Base-by-base conservation (phyloP, 2,113 vertebrate species). In the Perca flavescens region DNA sequence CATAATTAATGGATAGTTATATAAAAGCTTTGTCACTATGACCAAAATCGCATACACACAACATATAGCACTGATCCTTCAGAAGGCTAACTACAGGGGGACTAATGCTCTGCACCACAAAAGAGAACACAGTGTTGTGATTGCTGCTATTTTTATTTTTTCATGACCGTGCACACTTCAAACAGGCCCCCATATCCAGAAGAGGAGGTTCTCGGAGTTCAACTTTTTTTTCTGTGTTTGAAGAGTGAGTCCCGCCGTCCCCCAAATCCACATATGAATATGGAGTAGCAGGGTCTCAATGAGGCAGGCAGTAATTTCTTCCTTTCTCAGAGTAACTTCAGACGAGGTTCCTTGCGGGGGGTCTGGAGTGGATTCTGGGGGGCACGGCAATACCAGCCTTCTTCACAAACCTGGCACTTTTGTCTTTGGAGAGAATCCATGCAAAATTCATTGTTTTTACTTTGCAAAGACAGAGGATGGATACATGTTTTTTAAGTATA, bases 401-500 rank as follows among this genome's bases (percentile, higher is more conserved):
- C 83, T 75, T 87, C 81, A 74, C 74, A 90, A 83, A 84, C 79
- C 66, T 82, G 82, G 72, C 79, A 79, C 85, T 91, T 93, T 88
- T 87, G 89, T 88, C 86, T 93, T 91, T 90, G 61, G 75, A 85
- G 75, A 81, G 50, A 87, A 83, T 76, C 71, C 70, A 89, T 93
- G 81, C 87, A 91, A 92, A 92, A 94, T 94, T 89, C 77, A 93
- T 92, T 88, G 78, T 74, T 87, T 88, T 86, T 65, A 82, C 75
- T 60, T 86, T 19, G 67, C 62, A 77, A 88, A 80, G 78, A 54
- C 66, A 53, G 74, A 68, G 28, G 9, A 74, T 74, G 73, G 72
- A 72, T 86, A 90, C 70, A 89, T 81, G 80, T 86, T 81, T 77
- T 66, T 78, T 54, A 79, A 82, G 77, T 65, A 43, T 56, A 72